Base-by-base conservation (phyloP, 2,888 invertebrate species). In the Cordilura impudica region DNA sequence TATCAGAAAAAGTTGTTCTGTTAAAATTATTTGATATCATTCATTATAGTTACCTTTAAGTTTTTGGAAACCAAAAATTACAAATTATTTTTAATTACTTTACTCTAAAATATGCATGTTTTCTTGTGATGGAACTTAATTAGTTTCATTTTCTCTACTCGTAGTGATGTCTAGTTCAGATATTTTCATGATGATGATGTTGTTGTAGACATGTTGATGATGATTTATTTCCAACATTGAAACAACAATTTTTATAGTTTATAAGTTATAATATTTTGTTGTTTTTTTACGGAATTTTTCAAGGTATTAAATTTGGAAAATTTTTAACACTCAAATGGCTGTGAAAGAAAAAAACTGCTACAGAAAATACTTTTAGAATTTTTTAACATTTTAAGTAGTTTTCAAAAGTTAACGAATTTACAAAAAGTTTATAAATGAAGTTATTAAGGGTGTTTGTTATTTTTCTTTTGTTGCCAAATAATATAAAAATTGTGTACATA, bases 191-290 rank as follows among this genome's bases (percentile, higher is more conserved):
- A 31, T 31, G 31, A 31, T 10, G 31, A 1, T 16, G 45, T 6
- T 21, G 26, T 6, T 12, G 6, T 14, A 10, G 14, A n/a, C n/a
- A 18, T 7, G 47, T 19, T 18, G 43, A 5, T 31, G 29, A 63
- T 63, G 47, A 63, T 63, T 63, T 49, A 49, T 31, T 8, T 31
- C 8, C 8, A 31, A 31, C 31, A 31, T 31, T 12, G 12, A 31
- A 47, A 47, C 61, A 63, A 49, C 29, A 49, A 63, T 49, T 63
- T 63, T 63, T 47, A 63, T 63, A 47, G 49, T 18, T 63, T 63
- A 63, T 63, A 47, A 63, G 47, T 63, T 63, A 63, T 49, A 47
- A 31, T 16, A 47, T 49, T 47, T n/a, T 63, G 29, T 49, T 12
- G 18, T 63, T n/a, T 14, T 16, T 26, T 45, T 39, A 6, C 31